Conservation (phyloP, 2,113 vertebrate species). For the Podarcis raffonei region DNA sequence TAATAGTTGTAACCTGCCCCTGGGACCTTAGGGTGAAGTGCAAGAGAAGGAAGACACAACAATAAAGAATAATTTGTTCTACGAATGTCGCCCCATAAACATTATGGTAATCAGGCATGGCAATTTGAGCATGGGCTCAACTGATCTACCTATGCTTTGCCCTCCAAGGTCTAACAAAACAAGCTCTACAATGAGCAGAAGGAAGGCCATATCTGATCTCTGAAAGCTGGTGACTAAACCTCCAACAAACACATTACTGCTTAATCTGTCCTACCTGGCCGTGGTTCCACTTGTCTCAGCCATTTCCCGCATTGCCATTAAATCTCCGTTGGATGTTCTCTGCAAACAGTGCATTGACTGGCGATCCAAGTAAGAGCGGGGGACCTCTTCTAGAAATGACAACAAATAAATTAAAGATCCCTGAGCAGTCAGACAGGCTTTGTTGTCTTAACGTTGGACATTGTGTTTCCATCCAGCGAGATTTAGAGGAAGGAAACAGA, state of each 20-base stretch:
- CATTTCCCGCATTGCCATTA: background rate
- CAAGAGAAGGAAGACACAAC: too few relatives aligned
- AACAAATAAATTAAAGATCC: fast-evolving
- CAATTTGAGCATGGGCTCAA: slow-evolving; percentile 47
- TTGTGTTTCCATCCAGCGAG: slow-evolving; percentile 20
- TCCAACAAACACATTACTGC: slow-evolving; percentile 57
- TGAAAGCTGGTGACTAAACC: slow-evolving; percentile 43
- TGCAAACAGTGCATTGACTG: background rate
- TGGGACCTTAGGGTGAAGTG: too few relatives aligned
- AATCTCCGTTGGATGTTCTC: background rate
- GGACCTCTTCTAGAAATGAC: fast-evolving
- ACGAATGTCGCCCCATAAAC: too few relatives aligned
- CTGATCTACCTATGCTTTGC: slow-evolving; percentile 13
- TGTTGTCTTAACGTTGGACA: background rate
- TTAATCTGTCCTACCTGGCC: slow-evolving; percentile 49
- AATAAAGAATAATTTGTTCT: too few relatives aligned
- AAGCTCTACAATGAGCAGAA: slow-evolving; percentile 49
- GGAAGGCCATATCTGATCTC: slow-evolving; percentile 30
- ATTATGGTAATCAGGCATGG: slow-evolving; percentile 11
- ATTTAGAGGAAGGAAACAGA: background rate
- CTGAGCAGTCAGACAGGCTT: background rate
- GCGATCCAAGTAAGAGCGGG: background rate
- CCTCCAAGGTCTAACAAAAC: slow-evolving; percentile 15
- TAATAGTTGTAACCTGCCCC: too few relatives aligned
- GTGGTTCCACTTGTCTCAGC: background rate